Base-by-base conservation (phyloP, 2,888 invertebrate species). In the Platypus cylindrus region DNA sequence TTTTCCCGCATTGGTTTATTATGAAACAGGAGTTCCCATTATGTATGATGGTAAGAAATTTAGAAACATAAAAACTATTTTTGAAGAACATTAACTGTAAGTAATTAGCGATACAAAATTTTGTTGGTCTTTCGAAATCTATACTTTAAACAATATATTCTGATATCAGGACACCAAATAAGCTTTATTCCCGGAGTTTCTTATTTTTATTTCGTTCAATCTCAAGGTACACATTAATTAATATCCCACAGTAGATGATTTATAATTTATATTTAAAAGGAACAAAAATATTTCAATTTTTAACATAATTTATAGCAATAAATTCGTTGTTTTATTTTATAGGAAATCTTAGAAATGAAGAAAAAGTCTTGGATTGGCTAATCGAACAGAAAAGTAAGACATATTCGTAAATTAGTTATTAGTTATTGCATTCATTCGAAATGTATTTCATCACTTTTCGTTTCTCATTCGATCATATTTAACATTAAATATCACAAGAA, bases 291-390 rank as follows among this genome's bases (percentile, higher is more conserved):
- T 9, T 28, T 17, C 9, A 15, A 9, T 16, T 17, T 30, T 17
- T 17, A 5, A 16, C 4, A 11, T 15, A 3, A 12, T 26, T 23
- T 22, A 11, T 17, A 23, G 14, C 24, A 33, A 22, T n/a, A 17
- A 4, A 23, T 23, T 14, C 23, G n/a, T 11, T n/a, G n/a, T 31
- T 20, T 28, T 32, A 51, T 65, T 66, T 72, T 78, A 71, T 78
- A 87, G 87, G 87, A 75, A 80, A 87, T 76, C 84, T 89, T 74
- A 84, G 76, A 75, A 81, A 85, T 65, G 86, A 89, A 77, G 83
- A 84, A 69, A 84, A 83, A 75, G 87, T 90, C 71, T 79, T 90
- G 73, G 82, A 84, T 74, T 90, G 89, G 89, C 81, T 90, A 70
- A 73, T 86, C 71, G 80, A 84, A 72, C 87, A 89, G 74, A 86